phyloP scores from a whole-genome alignment of 2,113 vertebrate genomes.

The Capreolus pygargus region DNA sequence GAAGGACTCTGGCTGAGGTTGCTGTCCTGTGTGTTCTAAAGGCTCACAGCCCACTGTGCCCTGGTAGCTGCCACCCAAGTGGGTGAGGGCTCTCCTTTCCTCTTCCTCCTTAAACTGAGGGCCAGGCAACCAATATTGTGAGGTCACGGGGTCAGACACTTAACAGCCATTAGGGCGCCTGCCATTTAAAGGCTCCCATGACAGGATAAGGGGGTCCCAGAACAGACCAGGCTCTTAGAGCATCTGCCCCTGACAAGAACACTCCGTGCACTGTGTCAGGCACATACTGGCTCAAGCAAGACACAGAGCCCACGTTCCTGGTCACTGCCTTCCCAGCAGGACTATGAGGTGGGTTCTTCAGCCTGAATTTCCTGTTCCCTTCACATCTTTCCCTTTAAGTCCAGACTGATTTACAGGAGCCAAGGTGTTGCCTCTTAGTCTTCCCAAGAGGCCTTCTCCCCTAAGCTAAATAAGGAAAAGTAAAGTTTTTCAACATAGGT shows the following conservation, averaged over 20 bases:
- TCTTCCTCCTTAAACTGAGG: not conserved
- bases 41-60: not conserved
- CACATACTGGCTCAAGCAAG: not conserved
- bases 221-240: not conserved
- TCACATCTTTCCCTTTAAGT: not conserved
- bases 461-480: not conserved
- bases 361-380: not conserved
- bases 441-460: not conserved
- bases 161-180: not conserved
- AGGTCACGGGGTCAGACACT: not conserved
- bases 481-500: not conserved
- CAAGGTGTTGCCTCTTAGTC: not conserved
- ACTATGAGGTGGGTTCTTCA: not conserved
- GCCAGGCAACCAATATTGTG: not conserved
- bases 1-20: not conserved
- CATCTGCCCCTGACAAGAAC: not conserved
- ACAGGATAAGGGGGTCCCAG: not conserved
- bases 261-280: not conserved
- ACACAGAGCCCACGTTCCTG: not conserved
- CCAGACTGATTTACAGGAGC: not conserved
- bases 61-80: not conserved
- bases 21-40: not conserved
- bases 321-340: not conserved
- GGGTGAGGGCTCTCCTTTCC: not conserved
- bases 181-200: not conserved